These are phyloP conservation scores for Rhagonycha lutea DNA, from an alignment of 2,888 invertebrate species.

Conservation along the genomic window DNA sequence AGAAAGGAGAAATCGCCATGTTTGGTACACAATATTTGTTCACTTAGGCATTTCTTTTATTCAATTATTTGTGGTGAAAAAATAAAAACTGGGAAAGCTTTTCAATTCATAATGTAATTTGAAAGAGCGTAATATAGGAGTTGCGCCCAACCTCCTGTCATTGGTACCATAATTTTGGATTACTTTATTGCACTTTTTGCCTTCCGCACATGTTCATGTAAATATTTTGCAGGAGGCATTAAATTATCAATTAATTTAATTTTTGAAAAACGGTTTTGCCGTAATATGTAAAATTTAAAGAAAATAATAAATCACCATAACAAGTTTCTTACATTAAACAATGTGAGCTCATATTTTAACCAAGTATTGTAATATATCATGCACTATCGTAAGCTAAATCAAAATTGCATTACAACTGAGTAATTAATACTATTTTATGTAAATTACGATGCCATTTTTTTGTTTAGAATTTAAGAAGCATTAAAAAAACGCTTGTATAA, in stretches of 20 bases:
- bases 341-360: neutral
- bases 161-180: neutral
- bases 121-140: no score
- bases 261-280: neutral
- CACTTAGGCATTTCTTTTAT: neutral
- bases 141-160: neutral
- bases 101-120: neutral
- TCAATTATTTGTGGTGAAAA: neutral
- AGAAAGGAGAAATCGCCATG: slow-evolving; percentile 5
- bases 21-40: neutral
- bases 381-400: neutral
- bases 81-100: neutral
- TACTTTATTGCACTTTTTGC: no score
- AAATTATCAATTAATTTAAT: neutral
- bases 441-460: neutral
- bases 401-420: neutral
- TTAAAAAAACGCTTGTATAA: neutral
- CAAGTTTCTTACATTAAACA: neutral
- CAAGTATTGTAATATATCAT: neutral
- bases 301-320: neutral
- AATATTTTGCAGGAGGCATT: neutral
- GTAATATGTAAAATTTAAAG: neutral
- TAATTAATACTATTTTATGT: slow-evolving; percentile 3
- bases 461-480: neutral
- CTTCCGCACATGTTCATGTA: neutral